Evolutionary conservation across 2,113 vertebrate genomes (phyloP).

Genomic region (Ursus arctos): DNA sequence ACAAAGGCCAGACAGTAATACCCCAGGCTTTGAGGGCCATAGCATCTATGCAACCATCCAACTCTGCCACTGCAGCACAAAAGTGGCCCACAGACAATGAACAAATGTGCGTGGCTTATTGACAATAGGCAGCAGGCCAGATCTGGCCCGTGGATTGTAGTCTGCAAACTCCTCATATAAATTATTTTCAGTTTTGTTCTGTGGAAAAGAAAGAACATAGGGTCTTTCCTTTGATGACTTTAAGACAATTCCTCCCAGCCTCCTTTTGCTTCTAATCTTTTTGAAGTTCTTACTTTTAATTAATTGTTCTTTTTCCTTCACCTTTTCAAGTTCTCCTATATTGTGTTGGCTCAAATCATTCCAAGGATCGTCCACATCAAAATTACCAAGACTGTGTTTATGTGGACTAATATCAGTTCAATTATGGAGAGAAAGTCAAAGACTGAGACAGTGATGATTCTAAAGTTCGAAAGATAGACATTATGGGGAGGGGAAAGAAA

Average conservation of each 20-base stretch:
- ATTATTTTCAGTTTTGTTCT: slow-evolving; percentile 42
- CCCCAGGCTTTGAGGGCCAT: neutral
- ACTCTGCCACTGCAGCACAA: neutral
- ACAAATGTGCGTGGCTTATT: neutral
- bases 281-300: slow-evolving; percentile 55
- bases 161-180: neutral
- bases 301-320: slow-evolving; percentile 21
- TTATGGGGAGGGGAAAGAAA: neutral
- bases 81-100: neutral
- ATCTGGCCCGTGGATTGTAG: neutral
- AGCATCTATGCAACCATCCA: neutral
- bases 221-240: slow-evolving; percentile 36
- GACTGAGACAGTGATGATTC: neutral
- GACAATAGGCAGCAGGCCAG: neutral
- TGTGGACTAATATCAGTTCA: neutral
- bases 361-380: neutral
- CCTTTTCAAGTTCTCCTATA: neutral
- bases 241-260: neutral
- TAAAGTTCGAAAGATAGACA: neutral
- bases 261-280: slow-evolving; percentile 38
- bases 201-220: neutral
- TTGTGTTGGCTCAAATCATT: neutral
- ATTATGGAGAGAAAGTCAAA: neutral
- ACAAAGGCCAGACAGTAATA: neutral
- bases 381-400: neutral